Conservation (phyloP, 2,797 vertebrate species). For the Enteromius treurensis region DNA sequence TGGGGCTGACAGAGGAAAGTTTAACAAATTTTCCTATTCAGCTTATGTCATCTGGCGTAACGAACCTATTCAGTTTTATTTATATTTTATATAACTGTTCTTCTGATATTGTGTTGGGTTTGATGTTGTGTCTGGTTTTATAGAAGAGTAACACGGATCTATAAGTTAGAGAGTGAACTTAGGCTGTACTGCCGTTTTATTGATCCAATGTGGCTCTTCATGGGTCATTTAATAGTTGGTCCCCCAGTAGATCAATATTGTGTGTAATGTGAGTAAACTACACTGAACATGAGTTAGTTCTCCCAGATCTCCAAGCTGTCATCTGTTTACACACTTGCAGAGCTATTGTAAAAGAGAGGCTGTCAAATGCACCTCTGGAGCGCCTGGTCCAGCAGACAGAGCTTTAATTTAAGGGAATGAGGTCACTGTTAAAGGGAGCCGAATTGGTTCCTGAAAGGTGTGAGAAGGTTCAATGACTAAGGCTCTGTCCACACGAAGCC, state of each 20-base stretch:
- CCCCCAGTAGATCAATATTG: not conserved
- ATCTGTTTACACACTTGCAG: slow-evolving; percentile 35
- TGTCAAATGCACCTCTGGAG: slow-evolving; percentile 34
- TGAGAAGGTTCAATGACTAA: slow-evolving; percentile 10
- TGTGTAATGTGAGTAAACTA: slow-evolving; percentile 15
- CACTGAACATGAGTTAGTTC: slow-evolving; percentile 6
- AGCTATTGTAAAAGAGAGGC: slow-evolving; percentile 32
- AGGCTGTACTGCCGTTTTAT: slow-evolving; percentile 11
- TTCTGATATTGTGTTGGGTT: not conserved
- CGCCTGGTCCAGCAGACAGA: slow-evolving; percentile 34
- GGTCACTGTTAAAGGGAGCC: slow-evolving; percentile 23
- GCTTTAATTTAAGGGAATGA: slow-evolving; percentile 48
- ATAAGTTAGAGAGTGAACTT: not conserved
- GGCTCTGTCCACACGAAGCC: no score
- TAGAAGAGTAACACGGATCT: not conserved
- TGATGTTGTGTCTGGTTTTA: not conserved
- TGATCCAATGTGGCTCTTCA: slow-evolving; percentile 9
- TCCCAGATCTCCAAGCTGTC: slow-evolving; percentile 14
- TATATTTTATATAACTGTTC: not conserved
- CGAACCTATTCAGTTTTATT: not conserved
- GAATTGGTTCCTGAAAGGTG: slow-evolving; percentile 38
- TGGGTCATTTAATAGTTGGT: not conserved
- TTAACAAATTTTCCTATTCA: not conserved
- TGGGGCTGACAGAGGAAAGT: not conserved
- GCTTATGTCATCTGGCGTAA: not conserved